Conservation (phyloP, 2,888 invertebrate species). For the Acleris emargana region DNA sequence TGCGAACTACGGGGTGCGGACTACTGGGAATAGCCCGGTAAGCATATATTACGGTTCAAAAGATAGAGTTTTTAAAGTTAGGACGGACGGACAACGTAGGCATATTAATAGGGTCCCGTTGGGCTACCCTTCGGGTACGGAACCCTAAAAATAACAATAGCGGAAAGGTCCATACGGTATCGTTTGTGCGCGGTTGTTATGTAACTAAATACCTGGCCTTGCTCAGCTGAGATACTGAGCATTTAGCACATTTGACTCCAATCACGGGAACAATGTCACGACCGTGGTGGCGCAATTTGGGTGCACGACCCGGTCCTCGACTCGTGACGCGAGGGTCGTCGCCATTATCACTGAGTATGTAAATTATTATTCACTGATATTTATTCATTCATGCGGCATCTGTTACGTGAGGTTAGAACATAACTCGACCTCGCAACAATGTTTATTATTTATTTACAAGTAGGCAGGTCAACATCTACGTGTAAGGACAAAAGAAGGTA, state of each 20-base stretch:
- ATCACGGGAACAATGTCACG: constrained; percentile 70
- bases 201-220: constrained; percentile 8
- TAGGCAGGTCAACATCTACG: constrained; percentile 10
- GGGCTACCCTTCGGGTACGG: background rate
- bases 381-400: constrained; percentile 37
- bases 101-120: no score
- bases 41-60: no score
- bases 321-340: constrained; percentile 50
- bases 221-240: constrained; percentile 6
- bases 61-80: no score
- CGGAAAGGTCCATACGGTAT: constrained; percentile 4
- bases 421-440: constrained; percentile 38
- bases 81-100: no score
- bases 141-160: background rate
- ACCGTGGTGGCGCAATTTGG: constrained; percentile 61
- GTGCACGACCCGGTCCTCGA: constrained; percentile 56
- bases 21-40: no score
- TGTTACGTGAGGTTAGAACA: constrained; percentile 44
- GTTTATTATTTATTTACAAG: constrained; percentile 36
- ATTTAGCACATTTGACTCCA: constrained; percentile 40
- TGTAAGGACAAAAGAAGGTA: constrained; percentile 10
- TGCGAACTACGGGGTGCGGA: no score
- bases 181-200: constrained; percentile 3
- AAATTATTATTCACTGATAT: constrained; percentile 38
- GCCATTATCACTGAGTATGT: constrained; percentile 45